phyloP scores from a whole-genome alignment of 2,797 vertebrate genomes.

The Spizella passerina region DNA sequence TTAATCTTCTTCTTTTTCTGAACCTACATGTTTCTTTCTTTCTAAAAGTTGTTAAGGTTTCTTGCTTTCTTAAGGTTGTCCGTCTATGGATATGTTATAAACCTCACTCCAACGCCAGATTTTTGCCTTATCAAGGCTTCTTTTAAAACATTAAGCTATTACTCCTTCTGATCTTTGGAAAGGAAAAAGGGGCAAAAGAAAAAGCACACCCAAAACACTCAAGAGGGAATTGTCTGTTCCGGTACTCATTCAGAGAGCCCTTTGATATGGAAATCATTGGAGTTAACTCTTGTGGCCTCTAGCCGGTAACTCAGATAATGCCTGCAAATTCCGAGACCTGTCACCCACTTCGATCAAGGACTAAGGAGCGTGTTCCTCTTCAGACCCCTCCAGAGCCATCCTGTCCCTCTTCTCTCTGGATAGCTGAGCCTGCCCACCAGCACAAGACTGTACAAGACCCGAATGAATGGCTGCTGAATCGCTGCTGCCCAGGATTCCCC shows the following conservation, averaged over 20 bases:
- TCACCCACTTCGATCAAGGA: not conserved
- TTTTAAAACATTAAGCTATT: not conserved
- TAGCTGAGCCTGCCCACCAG: not conserved
- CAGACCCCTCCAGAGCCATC: rapidly evolving
- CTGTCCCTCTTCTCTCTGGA: not conserved
- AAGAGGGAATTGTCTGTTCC: not conserved
- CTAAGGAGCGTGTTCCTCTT: not conserved
- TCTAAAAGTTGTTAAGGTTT: not conserved
- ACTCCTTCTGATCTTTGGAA: not conserved
- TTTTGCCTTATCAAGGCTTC: not conserved
- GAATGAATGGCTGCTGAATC: not conserved
- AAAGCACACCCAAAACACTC: not conserved
- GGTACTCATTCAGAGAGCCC: not conserved
- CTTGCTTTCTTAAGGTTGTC: not conserved
- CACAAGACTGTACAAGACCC: not conserved
- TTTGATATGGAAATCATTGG: constrained; percentile 50
- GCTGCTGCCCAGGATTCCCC: not conserved
- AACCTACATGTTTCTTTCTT: not conserved
- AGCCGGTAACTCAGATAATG: not conserved
- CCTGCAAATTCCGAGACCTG: not conserved
- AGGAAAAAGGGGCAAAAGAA: not conserved
- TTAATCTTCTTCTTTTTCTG: not conserved
- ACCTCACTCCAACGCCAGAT: not conserved
- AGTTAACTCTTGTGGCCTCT: not conserved
- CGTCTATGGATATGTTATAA: not conserved